Evolutionary conservation across 2,797 vertebrate species (phyloP), one percentile per base, ranked within the genome.

Genomic region (Periophthalmus magnuspinnatus): DNA sequence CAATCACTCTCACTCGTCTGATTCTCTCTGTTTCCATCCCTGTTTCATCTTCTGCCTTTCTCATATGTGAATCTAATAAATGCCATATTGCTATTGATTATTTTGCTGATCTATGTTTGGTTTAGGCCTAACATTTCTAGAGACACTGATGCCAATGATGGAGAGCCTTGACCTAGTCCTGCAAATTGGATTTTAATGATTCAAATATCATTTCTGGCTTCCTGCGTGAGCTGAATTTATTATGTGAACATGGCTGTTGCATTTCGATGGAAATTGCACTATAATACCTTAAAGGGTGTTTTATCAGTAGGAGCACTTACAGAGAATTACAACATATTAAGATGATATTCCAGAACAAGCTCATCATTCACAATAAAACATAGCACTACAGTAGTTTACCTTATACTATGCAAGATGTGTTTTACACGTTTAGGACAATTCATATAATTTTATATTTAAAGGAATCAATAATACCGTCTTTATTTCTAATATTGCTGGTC

Each of bases 61-160:
- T 80, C 74, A 84, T 81, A 81, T 36, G 84, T 77, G 77, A 77
- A 75, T 74, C 85, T 85, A 88, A 89, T 88, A 78, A 89, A 83
- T 72, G 69, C 61, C 81, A 48, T 84, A 85, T 82, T 81, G 76
- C 82, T 86, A 91, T 92, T 82, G 91, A 89, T 91, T 89, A 82
- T 78, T 78, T 72, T 68, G 74, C 77, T 89, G 83, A 89, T 91
- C 86, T 81, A 72, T 81, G 81, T 86, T 89, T 85, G 85, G 81
- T 81, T 78, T 63, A 64, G 77, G 45, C 63, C 36, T 74, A 75
- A 61, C 56, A 57, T 80, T 81, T 74, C 58, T 60, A 45, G 45
- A 67, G 70, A 50, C 7, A 71, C 50, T 68, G 79, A 80, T 80
- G 21, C 71, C 69, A 1, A 33, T 82, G 82, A 87, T 88, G 70